Conservation (phyloP, 2,113 vertebrate species). For the Centropus unirufus region DNA sequence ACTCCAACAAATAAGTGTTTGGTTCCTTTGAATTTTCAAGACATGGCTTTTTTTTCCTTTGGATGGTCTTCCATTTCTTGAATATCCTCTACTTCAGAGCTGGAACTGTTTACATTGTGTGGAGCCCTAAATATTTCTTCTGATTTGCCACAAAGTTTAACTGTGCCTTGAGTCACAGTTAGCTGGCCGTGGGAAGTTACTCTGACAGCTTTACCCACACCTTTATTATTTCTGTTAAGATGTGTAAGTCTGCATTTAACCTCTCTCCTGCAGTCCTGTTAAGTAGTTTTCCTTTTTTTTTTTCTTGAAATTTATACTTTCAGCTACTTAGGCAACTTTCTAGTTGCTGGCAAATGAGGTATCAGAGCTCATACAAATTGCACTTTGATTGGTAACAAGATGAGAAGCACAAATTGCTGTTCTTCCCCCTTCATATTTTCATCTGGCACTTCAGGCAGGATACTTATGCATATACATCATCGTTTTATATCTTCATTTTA, state of each 20-base stretch:
- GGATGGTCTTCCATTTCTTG: not conserved
- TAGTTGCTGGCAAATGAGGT: not conserved
- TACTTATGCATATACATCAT: not conserved
- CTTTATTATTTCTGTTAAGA: conserved; percentile 41
- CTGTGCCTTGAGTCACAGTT: not conserved
- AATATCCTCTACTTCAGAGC: not conserved
- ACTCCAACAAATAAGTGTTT: not conserved
- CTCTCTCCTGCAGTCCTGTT: not conserved
- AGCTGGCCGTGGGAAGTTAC: not conserved
- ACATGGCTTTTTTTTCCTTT: not conserved
- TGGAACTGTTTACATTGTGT: not conserved
- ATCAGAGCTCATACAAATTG: not conserved
- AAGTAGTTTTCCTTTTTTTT: not conserved
- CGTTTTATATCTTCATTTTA: not conserved
- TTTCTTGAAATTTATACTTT: not conserved
- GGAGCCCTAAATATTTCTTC: not conserved
- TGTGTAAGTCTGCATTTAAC: conserved; percentile 13
- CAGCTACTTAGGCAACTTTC: not conserved
- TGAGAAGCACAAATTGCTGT: not conserved
- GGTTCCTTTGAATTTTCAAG: not conserved
- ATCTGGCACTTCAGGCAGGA: not conserved
- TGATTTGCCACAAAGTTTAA: not conserved
- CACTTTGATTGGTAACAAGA: not conserved
- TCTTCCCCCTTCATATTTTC: not conserved
- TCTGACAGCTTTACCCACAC: conserved; percentile 23